A percentile compares a stretch with the other conserved stretches of the same genome.
Conservation (phyloP, 2,888 invertebrate genomes). For the Lycocerus yunnanus region DNA sequence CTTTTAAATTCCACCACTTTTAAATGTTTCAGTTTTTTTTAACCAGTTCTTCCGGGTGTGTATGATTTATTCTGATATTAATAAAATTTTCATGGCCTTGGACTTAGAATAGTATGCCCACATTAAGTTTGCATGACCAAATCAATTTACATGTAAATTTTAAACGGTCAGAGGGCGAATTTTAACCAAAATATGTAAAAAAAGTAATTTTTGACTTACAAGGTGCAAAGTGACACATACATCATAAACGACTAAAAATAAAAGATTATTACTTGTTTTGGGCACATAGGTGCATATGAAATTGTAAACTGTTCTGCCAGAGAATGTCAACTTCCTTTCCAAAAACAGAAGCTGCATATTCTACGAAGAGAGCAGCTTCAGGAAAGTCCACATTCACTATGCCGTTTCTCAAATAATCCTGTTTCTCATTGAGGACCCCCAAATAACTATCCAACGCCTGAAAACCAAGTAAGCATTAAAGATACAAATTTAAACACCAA, state of each 20-base stretch:
- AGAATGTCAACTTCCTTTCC: background rate
- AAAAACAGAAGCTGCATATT: constrained; percentile 63
- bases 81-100: background rate
- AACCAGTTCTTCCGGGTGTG: background rate
- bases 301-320: background rate
- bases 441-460: constrained; percentile 29
- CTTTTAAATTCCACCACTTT: background rate
- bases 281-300: background rate
- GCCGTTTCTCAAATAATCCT: constrained; percentile 55
- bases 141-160: background rate
- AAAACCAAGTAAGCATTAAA: constrained; percentile 18
- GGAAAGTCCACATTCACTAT: constrained; percentile 68
- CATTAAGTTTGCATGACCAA: background rate
- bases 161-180: background rate
- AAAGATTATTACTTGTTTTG: background rate
- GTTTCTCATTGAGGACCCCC: constrained; percentile 58
- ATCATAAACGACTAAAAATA: background rate
- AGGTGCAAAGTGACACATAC: background rate
- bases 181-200: background rate
- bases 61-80: background rate
- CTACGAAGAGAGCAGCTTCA: constrained; percentile 77
- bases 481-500: background rate
- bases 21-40: background rate
- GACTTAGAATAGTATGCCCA: background rate
- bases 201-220: background rate